Evolutionary conservation across 2,113 vertebrate genomes (phyloP).

Genomic region (Telmatochromis sp.): DNA sequence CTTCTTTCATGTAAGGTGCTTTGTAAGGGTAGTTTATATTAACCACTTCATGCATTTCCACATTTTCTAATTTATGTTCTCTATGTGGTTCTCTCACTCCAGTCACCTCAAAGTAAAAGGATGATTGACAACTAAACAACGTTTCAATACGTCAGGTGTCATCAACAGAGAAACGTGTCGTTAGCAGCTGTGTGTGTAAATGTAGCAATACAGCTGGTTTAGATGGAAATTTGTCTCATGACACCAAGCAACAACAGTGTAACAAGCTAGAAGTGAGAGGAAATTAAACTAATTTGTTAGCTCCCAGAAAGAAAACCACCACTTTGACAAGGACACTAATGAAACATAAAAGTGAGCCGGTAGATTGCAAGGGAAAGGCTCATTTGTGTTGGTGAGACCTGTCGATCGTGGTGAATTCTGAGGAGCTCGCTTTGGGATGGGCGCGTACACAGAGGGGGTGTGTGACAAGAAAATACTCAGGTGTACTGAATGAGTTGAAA

Average conservation of each 20-base stretch:
- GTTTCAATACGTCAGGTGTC: conserved; percentile 24
- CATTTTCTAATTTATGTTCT: conserved; percentile 22
- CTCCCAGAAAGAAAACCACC: not conserved
- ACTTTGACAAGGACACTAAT: not conserved
- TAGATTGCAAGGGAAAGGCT: not conserved
- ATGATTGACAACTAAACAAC: conserved; percentile 28
- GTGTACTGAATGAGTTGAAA: not conserved
- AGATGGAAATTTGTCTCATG: not conserved
- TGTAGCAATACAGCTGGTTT: not conserved
- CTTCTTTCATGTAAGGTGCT: conserved; percentile 8
- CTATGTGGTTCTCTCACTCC: not conserved
- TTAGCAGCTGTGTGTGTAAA: not conserved
- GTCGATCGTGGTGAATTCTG: not conserved
- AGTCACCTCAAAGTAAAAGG: conserved; percentile 19
- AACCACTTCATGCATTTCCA: conserved; percentile 22
- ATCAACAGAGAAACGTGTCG: not conserved
- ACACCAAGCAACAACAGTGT: not conserved
- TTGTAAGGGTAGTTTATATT: conserved; percentile 2
- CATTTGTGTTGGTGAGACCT: not conserved
- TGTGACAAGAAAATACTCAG: not conserved
- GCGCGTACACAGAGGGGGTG: not conserved
- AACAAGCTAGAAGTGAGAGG: not conserved
- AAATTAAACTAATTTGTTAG: not conserved
- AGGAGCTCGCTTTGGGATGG: not conserved
- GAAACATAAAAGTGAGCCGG: not conserved